These are phyloP conservation scores for Pachymerium ferrugineum DNA, from an alignment of 2,888 invertebrate genomes.

Conservation along the genomic window DNA sequence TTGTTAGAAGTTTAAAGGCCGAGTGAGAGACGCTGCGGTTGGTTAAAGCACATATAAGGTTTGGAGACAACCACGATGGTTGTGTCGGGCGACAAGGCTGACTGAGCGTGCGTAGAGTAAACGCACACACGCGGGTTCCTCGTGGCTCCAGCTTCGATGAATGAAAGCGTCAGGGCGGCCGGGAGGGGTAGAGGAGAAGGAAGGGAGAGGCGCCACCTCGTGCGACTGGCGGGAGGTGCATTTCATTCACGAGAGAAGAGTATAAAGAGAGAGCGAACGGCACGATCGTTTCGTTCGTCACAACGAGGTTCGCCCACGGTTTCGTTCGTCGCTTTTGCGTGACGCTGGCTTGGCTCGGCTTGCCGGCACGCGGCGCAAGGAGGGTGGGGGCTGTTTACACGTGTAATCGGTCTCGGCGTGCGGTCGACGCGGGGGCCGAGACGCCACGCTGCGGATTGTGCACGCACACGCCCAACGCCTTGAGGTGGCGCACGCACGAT, in stretches of 20 bases:
- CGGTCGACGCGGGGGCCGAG: conserved; percentile 13
- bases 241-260: not conserved
- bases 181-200: not conserved
- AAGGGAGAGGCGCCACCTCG: not conserved
- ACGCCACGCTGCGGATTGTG: conserved; percentile 1
- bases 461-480: conserved; percentile 16
- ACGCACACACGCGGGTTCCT: not conserved
- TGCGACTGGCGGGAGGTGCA: not conserved
- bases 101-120: not conserved
- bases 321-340: not conserved
- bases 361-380: not conserved
- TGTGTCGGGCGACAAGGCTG: not conserved
- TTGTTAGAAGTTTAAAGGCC: too few species aligned
- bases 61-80: too few species aligned
- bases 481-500: conserved; percentile 29
- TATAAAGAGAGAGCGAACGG: not conserved
- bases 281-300: not conserved
- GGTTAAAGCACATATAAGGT: too few species aligned
- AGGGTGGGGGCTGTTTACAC: not conserved
- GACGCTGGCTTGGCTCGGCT: not conserved
- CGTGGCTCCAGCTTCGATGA: not conserved
- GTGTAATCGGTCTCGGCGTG: conserved; percentile 13
- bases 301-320: not conserved
- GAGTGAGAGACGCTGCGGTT: too few species aligned
- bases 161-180: not conserved